Percentiles rank a stretch among this genome's conserved stretches.
Conservation (phyloP, 2,113 vertebrate genomes). For the Verasper variegatus region DNA sequence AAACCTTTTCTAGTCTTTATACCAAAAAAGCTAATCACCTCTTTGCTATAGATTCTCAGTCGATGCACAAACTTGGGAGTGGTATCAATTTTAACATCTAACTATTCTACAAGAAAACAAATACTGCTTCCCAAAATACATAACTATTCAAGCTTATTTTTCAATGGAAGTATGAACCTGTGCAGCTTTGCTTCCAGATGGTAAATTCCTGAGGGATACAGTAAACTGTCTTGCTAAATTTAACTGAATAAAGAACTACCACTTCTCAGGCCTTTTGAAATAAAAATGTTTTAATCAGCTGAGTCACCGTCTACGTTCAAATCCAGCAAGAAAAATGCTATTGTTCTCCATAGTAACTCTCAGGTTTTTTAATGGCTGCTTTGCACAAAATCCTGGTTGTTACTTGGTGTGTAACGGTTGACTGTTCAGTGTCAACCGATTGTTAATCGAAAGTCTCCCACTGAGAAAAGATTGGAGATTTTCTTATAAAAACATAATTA, state of each 20-base stretch:
- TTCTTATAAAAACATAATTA: neutral
- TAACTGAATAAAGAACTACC: neutral
- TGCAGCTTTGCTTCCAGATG: neutral
- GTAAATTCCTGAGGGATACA: neutral
- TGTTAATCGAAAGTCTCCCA: constrained; percentile 20
- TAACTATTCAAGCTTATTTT: neutral
- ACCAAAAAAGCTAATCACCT: neutral
- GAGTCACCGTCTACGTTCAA: neutral
- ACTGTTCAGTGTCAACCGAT: constrained; percentile 15
- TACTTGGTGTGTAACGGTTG: neutral
- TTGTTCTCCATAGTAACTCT: neutral
- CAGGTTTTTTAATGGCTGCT: neutral
- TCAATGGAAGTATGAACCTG: too few relatives aligned
- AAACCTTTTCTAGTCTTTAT: neutral
- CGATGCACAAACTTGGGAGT: neutral
- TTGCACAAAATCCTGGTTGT: neutral
- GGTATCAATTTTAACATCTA: neutral
- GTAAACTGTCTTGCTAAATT: neutral
- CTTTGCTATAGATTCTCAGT: neutral
- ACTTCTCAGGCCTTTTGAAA: neutral
- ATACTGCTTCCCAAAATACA: neutral
- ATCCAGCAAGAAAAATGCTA: neutral
- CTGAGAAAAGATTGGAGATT: constrained; percentile 18
- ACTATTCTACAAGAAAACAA: neutral
- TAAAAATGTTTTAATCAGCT: neutral